phyloP scores from a whole-genome alignment of 2,797 vertebrate genomes.

The Anguilla marmorata region DNA sequence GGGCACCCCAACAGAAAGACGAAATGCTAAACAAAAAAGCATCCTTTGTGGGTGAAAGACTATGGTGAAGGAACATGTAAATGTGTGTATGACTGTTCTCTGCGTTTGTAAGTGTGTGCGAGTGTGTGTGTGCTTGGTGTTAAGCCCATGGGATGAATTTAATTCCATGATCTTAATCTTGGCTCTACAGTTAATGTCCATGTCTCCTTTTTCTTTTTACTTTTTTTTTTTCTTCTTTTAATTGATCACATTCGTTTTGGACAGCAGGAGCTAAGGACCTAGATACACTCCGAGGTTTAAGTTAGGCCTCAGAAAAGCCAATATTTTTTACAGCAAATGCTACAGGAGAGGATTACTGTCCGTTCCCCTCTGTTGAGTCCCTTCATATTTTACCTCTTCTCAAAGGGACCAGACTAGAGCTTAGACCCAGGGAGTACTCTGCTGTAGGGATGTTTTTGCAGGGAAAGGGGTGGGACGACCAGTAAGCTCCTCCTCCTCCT shows the following conservation, averaged over 20 bases:
- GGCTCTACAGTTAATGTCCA: constrained; percentile 67
- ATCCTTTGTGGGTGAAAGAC: constrained; percentile 55
- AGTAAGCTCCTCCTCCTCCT: constrained; percentile 7
- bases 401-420: constrained; percentile 22
- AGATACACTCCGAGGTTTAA: constrained; percentile 13
- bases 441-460: constrained; percentile 1
- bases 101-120: constrained; percentile 37
- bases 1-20: constrained; percentile 53
- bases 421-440: constrained; percentile 5
- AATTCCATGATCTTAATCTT: constrained; percentile 53
- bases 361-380: background rate
- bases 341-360: constrained; percentile 7
- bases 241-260: constrained; percentile 58
- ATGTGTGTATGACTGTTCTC: constrained; percentile 62
- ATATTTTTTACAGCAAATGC: constrained; percentile 15
- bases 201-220: constrained; percentile 58
- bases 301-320: background rate
- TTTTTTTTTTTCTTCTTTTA: constrained; percentile 54
- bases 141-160: constrained; percentile 48
- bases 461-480: constrained; percentile 6
- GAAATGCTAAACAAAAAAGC: constrained; percentile 39
- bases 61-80: constrained; percentile 57
- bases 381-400: constrained; percentile 18
- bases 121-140: constrained; percentile 31
- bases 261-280: constrained; percentile 25